Evolutionary conservation across 2,113 vertebrate genomes (phyloP).

Genomic region (Platysteira castanea): DNA sequence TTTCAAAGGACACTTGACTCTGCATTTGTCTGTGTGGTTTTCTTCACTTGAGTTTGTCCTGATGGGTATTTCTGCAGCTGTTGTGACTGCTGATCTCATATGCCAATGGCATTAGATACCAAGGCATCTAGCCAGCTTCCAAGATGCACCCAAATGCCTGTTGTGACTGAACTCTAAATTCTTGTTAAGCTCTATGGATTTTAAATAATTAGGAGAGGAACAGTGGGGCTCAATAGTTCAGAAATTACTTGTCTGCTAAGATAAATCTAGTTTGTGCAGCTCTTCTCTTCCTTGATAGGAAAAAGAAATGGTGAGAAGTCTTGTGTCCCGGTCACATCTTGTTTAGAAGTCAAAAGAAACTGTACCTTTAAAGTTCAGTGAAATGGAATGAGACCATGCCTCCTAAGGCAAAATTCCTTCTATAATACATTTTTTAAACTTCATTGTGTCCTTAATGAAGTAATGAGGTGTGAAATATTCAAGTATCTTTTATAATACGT

Average conservation of each 20-base stretch:
- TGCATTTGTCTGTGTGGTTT: background rate
- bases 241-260: background rate
- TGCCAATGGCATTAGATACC: background rate
- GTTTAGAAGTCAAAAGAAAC: background rate
- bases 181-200: background rate
- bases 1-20: background rate
- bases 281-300: background rate
- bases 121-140: background rate
- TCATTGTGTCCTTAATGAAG: background rate
- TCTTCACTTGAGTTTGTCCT: background rate
- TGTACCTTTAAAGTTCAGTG: background rate
- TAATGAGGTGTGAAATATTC: background rate
- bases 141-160: background rate
- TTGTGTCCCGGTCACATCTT: background rate
- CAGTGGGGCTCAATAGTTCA: background rate
- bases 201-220: background rate
- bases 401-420: background rate
- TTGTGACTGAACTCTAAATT: background rate
- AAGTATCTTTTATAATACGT: background rate
- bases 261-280: background rate
- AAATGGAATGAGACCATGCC: background rate
- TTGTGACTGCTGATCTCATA: background rate
- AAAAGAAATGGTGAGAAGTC: background rate
- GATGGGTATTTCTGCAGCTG: background rate
- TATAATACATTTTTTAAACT: background rate